Conservation (phyloP, 2,797 vertebrate genomes). For the Poecilia wingei region DNA sequence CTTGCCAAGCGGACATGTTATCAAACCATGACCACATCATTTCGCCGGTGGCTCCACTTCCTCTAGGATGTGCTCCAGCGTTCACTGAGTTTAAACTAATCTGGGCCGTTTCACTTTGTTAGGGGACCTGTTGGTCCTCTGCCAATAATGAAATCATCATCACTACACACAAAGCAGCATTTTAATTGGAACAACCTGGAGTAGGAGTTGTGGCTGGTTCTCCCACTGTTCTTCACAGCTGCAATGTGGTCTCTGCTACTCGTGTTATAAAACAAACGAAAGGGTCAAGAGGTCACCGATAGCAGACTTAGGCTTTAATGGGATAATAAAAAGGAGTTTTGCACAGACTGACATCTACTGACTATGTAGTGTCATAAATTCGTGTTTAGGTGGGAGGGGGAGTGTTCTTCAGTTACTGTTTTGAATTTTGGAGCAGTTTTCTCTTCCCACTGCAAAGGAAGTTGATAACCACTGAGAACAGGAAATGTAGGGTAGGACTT, state of each 20-base stretch:
- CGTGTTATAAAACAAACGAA: constrained; percentile 23
- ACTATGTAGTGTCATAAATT: background rate
- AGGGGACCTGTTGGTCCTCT: constrained; percentile 82
- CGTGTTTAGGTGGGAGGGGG: background rate
- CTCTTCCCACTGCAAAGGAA: constrained; percentile 83
- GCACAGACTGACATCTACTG: constrained; percentile 10
- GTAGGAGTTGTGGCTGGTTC: constrained; percentile 52
- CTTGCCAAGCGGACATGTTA: constrained; percentile 73
- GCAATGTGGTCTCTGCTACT: constrained; percentile 36
- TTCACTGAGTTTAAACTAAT: constrained; percentile 48
- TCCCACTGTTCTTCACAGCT: constrained; percentile 32
- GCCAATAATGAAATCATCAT: constrained; percentile 89
- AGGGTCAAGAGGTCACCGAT: constrained; percentile 7
- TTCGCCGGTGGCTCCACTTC: constrained; percentile 71
- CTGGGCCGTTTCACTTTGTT: constrained; percentile 59
- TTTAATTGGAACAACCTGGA: constrained; percentile 89
- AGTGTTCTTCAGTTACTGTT: constrained; percentile 24
- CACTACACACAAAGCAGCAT: constrained; percentile 62
- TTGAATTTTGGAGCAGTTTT: constrained; percentile 61
- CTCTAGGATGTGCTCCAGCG: constrained; percentile 78
- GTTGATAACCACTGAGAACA: constrained; percentile 84
- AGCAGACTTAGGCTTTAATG: constrained; percentile 10
- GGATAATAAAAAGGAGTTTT: constrained; percentile 11
- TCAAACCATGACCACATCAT: constrained; percentile 83
- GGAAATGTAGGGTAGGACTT: constrained; percentile 83